phyloP scores from a whole-genome alignment of 1,140 invertebrate species.

The Tetramorium parvispinum region DNA sequence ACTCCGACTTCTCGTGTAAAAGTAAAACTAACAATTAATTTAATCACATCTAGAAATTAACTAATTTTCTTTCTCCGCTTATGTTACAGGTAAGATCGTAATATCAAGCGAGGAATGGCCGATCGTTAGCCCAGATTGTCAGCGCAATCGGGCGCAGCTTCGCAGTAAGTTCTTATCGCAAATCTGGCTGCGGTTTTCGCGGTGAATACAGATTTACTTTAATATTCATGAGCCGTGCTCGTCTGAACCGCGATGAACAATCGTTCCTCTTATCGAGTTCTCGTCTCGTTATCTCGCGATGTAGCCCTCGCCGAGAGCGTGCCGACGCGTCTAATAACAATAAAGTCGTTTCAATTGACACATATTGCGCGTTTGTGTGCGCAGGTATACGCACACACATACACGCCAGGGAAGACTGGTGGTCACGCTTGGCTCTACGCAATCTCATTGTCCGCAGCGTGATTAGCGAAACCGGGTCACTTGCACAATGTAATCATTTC shows the following conservation, averaged over 20 bases:
- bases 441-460: constrained; percentile 78
- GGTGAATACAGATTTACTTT: constrained; percentile 51
- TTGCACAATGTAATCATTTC: constrained; percentile 76
- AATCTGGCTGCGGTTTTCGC: constrained; percentile 34
- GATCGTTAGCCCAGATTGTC: constrained; percentile 44
- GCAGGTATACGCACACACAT: constrained; percentile 13
- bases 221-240: constrained; percentile 44
- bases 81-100: constrained; percentile 42
- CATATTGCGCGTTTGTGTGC: constrained; percentile 62
- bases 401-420: constrained; percentile 21
- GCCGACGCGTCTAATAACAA: constrained; percentile 65
- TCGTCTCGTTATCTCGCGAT: constrained; percentile 50
- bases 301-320: constrained; percentile 45
- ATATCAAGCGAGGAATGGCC: neutral
- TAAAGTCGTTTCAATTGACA: constrained; percentile 73
- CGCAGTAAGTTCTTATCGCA: constrained; percentile 38
- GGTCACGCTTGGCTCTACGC: constrained; percentile 74
- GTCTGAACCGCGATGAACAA: constrained; percentile 33
- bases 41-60: neutral
- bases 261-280: constrained; percentile 30
- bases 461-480: constrained; percentile 79
- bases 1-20: neutral
- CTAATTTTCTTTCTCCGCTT: constrained; percentile 14
- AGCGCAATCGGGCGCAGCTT: constrained; percentile 23
- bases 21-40: neutral